Evolutionary conservation across 1,140 invertebrate species (phyloP), one percentile per base, ranked within the genome.

Genomic region (Drosophila pectinifera): DNA sequence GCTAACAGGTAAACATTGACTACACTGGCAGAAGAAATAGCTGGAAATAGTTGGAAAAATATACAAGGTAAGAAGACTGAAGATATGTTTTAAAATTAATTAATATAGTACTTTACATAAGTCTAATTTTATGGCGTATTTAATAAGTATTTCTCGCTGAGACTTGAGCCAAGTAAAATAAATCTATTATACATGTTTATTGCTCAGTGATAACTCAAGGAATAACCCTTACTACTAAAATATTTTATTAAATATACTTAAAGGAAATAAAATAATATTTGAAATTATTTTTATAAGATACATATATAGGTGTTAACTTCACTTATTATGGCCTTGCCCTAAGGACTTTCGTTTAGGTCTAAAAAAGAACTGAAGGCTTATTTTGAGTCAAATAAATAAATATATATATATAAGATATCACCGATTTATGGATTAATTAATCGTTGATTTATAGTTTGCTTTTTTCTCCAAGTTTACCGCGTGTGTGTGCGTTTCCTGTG

Each of bases 1-100:
- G 67, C 51, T 54, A 48, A 48, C 55, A 67, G 62, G 82, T 86
- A 86, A 86, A 83, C 82, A 86, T 54, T 64, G 68, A 20, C 41
- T 83, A 80, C 72, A 78, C 77, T 36, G 7, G 6, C 3, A 65
- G 14, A 65, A 34, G 0, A 63, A 31, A 16, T 26, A 4, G 2
- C 4, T 3, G 5, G 0, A 28, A 34, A 3, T 7, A 16, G 1
- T 11, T 14, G n/a, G 7, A 13, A 22, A 22, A 22, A 22, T 11
- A 20, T 18, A 14, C 4, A 26, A 48, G 22, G n/a, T 0, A 13
- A 1, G 7, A 7, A n/a, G 13, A 7, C 3, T 34, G 4, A 14
- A 8, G 5, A 8, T 13, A 48, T 5, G 8, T 4, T 28, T 11
- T 16, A 8, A 2, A 1, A 2, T 46, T 16, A 16, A 26, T 3